Evolutionary conservation across 23 tunicate genomes (phyloP).

Genomic region (Styela plicata): DNA sequence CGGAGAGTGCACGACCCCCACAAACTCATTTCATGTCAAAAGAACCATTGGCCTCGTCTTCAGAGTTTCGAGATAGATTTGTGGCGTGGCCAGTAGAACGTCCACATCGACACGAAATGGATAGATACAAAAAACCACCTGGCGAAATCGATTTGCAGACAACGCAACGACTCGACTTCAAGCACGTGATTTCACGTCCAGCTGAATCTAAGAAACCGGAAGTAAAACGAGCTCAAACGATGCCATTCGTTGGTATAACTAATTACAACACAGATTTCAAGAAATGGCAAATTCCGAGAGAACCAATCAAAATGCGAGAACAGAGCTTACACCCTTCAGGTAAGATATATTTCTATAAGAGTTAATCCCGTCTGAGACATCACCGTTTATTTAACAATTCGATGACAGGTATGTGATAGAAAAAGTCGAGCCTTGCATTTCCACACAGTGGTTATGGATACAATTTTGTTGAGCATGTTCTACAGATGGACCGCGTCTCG

Average conservation of each 20-base stretch:
- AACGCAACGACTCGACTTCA: conserved; percentile 56
- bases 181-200: conserved; percentile 36
- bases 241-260: conserved; percentile 68
- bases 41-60: conserved; percentile 69
- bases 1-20: conserved; percentile 72
- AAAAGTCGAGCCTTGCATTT: no score
- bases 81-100: conserved; percentile 76
- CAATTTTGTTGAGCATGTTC: no score
- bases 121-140: conserved; percentile 47
- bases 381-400: no score
- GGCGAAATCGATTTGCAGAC: conserved; percentile 73
- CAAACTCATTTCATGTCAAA: conserved; percentile 50
- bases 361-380: no score
- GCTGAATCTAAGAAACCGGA: conserved; percentile 51
- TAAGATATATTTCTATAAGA: no score
- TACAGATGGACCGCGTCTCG: no score
- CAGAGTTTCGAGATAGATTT: conserved; percentile 82
- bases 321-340: conserved; percentile 35
- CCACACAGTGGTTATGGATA: no score
- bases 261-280: conserved; percentile 78
- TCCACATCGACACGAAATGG: conserved; percentile 53
- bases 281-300: conserved; percentile 53
- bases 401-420: no score
- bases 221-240: conserved; percentile 24
- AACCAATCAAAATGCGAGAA: conserved; percentile 33